Base-by-base conservation (phyloP, 2,888 invertebrate species). In the Cloeon dipterum region DNA sequence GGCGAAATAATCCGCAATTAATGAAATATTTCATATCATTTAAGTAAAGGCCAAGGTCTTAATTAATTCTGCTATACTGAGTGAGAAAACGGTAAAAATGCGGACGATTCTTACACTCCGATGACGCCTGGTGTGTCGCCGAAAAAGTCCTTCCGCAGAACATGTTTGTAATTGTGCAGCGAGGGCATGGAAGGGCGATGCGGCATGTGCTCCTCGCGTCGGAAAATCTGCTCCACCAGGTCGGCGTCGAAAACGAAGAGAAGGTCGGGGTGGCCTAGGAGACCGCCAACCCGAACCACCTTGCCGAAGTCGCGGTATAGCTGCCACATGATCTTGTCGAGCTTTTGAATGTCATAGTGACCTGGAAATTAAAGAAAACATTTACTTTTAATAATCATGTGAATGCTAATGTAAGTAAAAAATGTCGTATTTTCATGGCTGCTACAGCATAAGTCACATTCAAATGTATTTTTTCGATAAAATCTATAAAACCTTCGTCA, bases 81-180 rank as follows among this genome's bases (percentile, higher is more conserved):
- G n/a, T n/a, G n/a, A n/a, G n/a, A n/a, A n/a, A n/a, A n/a, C n/a
- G n/a, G n/a, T n/a, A n/a, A n/a, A n/a, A n/a, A n/a, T n/a, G n/a
- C n/a, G n/a, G n/a, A n/a, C n/a, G n/a, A n/a, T n/a, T n/a, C 72
- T 68, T 57, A 76, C 76, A 75, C 74, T 3, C 74, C 75, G 44
- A 76, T 75, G 4, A 76, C 70, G 34, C 76, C 76, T 0, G 70
- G 70, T 34, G 61, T 58, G 36, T 66, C 61, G 41, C 68, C 66
- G 46, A 76, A 76, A 50, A 73, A 73, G 35, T 74, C 68, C 51
- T 68, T 72, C 42, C 72, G 57, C 33, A 74, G 52, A 0, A 65
- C 68, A 46, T 74, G 73, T 45, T 76, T 76, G 55, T 75, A 76
- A 46, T 74, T 74, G 50, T 74, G 68, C 33, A 76, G 54, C 0